Percentiles rank a stretch among this genome's conserved stretches.
Evolutionary conservation across 1,140 invertebrate genomes (phyloP).

Genomic region (Eriosoma lanigerum): DNA sequence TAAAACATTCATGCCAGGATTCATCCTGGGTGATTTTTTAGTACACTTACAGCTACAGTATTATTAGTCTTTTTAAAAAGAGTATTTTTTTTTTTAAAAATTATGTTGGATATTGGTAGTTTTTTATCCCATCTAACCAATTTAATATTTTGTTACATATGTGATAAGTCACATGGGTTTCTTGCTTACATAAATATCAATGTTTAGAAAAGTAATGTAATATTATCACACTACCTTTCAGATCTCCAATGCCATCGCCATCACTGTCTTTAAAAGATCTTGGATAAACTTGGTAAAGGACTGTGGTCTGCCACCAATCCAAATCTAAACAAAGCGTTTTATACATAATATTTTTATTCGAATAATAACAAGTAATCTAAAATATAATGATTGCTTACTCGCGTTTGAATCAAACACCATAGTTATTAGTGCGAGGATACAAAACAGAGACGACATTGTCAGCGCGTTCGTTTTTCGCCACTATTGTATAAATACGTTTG

Average conservation of each 20-base stretch:
- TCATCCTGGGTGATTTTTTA: no score
- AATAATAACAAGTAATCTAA: not conserved
- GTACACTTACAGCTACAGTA: no score
- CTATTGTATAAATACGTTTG: not conserved
- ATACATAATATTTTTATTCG: not conserved
- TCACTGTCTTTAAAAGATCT: constrained; percentile 42
- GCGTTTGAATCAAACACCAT: not conserved
- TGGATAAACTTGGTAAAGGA: constrained; percentile 33
- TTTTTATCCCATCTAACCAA: no score
- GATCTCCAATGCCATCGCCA: constrained; percentile 19
- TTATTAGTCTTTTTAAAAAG: no score
- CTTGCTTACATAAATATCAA: no score
- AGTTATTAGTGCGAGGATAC: not conserved
- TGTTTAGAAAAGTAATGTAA: no score
- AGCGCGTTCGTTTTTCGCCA: not conserved
- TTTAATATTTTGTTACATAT: no score
- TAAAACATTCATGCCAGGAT: no score
- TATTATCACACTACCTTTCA: constrained; percentile 7
- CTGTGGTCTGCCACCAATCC: constrained; percentile 29
- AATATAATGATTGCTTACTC: not conserved
- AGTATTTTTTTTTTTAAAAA: no score
- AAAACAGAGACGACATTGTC: not conserved
- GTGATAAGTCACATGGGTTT: no score
- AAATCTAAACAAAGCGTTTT: not conserved
- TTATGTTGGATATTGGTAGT: no score